Evolutionary conservation across 2,888 invertebrate genomes (phyloP).

Genomic region (Hydrotaea cyrtoneurina): DNA sequence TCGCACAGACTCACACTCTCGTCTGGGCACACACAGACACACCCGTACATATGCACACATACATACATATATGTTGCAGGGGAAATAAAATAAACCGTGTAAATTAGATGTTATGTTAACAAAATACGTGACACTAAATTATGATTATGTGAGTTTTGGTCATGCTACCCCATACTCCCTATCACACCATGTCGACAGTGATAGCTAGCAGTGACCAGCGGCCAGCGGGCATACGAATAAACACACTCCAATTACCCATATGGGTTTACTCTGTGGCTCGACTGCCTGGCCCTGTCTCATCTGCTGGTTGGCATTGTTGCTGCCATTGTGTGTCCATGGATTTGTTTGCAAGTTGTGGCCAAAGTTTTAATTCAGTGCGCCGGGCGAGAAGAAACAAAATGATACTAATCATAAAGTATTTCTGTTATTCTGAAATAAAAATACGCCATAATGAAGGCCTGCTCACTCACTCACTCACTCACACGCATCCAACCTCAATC

Average conservation of each 20-base stretch:
- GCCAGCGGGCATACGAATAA: slow-evolving; percentile 20
- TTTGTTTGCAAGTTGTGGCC: slow-evolving; percentile 59
- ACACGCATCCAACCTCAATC: slow-evolving; percentile 4
- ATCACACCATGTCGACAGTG: neutral
- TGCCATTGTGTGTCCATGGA: slow-evolving; percentile 21
- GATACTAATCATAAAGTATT: slow-evolving; percentile 66
- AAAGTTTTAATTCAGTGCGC: slow-evolving; percentile 64
- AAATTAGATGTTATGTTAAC: slow-evolving; percentile 70
- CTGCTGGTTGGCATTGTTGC: slow-evolving; percentile 1
- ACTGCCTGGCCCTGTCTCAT: slow-evolving; percentile 43
- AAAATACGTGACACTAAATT: slow-evolving; percentile 69
- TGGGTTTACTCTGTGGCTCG: slow-evolving; percentile 55
- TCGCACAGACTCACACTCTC: neutral
- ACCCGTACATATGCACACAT: neutral
- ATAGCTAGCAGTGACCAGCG: slow-evolving; percentile 1
- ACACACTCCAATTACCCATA: slow-evolving; percentile 61
- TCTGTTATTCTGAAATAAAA: slow-evolving; percentile 58
- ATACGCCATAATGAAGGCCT: slow-evolving; percentile 68
- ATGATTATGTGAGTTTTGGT: slow-evolving; percentile 66
- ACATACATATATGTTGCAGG: slow-evolving; percentile 66
- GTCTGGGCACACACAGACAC: neutral
- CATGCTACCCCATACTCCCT: slow-evolving; percentile 42
- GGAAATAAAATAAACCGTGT: slow-evolving; percentile 70
- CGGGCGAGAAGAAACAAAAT: slow-evolving; percentile 57
- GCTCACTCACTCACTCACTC: neutral